Percentiles rank a stretch among this genome's conserved stretches.
Evolutionary conservation across 2,113 vertebrate species (phyloP).

Genomic region (Notechis scutatus): DNA sequence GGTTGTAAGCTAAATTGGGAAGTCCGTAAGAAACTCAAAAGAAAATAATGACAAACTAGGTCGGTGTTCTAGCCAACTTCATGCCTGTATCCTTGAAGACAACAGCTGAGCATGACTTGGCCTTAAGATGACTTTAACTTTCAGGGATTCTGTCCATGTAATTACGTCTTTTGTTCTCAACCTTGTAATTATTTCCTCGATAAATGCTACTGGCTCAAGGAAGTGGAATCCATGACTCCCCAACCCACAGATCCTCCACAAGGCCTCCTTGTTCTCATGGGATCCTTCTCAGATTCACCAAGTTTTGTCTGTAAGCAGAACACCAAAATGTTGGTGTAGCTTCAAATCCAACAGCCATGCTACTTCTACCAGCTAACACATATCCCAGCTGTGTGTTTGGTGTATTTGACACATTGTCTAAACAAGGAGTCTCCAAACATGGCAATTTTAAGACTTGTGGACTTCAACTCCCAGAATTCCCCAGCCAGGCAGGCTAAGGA

Average conservation of each 20-base stretch:
- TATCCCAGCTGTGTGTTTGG: background rate
- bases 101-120: no score
- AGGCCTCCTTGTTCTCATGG: background rate
- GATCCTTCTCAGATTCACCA: conserved; percentile 6
- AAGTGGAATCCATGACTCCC: background rate
- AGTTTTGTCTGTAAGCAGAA: conserved; percentile 9
- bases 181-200: background rate
- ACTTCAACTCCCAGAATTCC: no score
- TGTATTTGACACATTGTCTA: conserved; percentile 26
- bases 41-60: no score
- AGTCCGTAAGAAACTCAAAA: no score
- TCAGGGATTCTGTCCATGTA: no score
- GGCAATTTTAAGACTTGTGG: no score
- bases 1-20: no score
- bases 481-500: no score
- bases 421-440: no score
- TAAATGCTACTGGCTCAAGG: background rate
- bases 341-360: conserved; percentile 19
- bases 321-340: conserved; percentile 37
- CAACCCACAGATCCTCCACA: background rate
- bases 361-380: conserved; percentile 31
- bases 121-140: no score
- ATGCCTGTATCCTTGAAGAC: no score
- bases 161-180: background rate
- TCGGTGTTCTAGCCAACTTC: no score